Base-by-base conservation (phyloP, 2,888 invertebrate species). In the Macrosoma leucophasiata region DNA sequence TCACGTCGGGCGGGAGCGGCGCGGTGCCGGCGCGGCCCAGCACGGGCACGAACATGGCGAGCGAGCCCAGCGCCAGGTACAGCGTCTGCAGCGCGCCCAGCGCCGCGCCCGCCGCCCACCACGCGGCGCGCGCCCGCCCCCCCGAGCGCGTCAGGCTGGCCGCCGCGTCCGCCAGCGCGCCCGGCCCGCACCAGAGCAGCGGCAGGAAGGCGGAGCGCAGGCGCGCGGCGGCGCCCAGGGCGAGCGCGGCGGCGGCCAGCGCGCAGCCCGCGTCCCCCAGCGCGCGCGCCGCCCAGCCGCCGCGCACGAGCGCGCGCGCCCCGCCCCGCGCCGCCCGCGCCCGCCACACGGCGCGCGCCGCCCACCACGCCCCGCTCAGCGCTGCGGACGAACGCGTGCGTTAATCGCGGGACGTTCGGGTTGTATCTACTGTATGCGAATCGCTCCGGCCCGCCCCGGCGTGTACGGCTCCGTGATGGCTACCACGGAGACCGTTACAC, bases 1-100 rank as follows among this genome's bases (percentile, higher is more conserved):
- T 57, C 33, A 91, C 77, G 78, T 95, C 95, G 2, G 92, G 89
- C 57, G 90, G 89, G 35, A 67, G 88, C 38, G 88, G 81, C 29
- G 87, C 86, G 15, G 89, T 84, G 29, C 94, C 94, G 18, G 89
- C 85, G 52, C 94, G 87, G 2, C 94, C 95, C 90, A 91, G 89
- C 48, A 95, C 86, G 4, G 96, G 95, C 52, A 94, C 89, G 58
- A 94, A 90, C 64, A 93, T 86, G 60, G 88, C 87, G 39, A 92
- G 81, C 46, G 90, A 87, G 51, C 89, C 89, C 58, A 91, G 85
- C 49, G 89, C 76, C 58, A 92, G 81, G 72, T 94, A 94, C 53
- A 89, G 86, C 29, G 88, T 86, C 68, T 91, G 89, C 42, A 90
- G 81, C 48, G 87, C 86, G 13, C 92, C 91, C 49, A 90, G 50